Evolutionary conservation across 2,888 invertebrate genomes (phyloP).

Genomic region (Sesia apiformis): DNA sequence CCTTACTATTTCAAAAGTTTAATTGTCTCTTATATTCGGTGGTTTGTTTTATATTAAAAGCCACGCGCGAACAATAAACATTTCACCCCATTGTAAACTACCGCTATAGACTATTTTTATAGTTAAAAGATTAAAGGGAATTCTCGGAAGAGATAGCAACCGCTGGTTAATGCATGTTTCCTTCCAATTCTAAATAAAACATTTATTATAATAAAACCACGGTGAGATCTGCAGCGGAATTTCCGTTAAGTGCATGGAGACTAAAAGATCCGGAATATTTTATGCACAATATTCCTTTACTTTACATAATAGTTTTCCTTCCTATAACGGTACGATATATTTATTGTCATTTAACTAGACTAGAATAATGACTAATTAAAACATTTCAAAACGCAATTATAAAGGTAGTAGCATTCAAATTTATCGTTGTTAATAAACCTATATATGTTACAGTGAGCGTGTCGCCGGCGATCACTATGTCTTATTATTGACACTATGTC

Average conservation of each 20-base stretch:
- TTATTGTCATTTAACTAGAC: background rate
- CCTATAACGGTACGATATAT: background rate
- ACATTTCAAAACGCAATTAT: too few species aligned
- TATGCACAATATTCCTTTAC: background rate
- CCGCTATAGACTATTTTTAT: background rate
- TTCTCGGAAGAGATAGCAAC: background rate
- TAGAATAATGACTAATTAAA: too few species aligned
- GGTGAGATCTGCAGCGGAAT: background rate
- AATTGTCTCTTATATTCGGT: too few species aligned
- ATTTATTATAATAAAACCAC: background rate
- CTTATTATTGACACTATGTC: too few species aligned
- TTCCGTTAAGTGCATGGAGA: background rate
- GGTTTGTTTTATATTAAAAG: too few species aligned
- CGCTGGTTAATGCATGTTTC: background rate
- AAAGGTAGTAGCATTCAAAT: too few species aligned
- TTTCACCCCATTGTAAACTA: background rate
- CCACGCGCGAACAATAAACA: background rate
- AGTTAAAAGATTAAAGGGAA: background rate
- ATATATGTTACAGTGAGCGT: too few species aligned
- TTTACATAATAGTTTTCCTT: background rate
- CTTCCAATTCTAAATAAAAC: background rate
- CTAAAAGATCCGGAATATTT: too few species aligned
- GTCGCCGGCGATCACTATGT: too few species aligned
- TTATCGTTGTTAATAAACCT: too few species aligned
- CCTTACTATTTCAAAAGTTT: too few species aligned